Percentiles rank a stretch among this genome's conserved stretches.
These are phyloP conservation scores for Notodonta dromedarius DNA, from an alignment of 2,888 invertebrate genomes.

Conservation along the genomic window DNA sequence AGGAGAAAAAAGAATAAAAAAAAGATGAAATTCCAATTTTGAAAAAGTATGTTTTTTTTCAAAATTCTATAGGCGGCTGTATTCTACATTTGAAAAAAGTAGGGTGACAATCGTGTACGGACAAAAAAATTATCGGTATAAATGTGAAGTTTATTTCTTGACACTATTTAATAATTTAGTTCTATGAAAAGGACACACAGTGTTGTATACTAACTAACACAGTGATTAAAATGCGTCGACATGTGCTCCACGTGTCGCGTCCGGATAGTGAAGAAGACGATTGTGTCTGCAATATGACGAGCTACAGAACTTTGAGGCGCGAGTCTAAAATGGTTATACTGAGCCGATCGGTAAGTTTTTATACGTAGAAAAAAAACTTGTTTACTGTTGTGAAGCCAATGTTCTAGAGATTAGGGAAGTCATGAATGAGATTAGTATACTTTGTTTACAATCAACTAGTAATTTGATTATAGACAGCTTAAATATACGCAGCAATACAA, in stretches of 20 bases:
- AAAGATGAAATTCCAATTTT: neutral
- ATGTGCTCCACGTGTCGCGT: constrained; percentile 52
- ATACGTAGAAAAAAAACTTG: neutral
- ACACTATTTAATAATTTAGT: neutral
- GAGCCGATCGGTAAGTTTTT: constrained; percentile 58
- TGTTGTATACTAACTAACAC: constrained; percentile 10
- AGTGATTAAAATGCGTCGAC: constrained; percentile 59
- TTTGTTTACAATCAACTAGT: no score
- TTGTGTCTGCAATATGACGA: constrained; percentile 42
- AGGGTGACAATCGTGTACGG: no score
- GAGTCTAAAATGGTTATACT: constrained; percentile 67
- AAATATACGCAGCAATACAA: no score
- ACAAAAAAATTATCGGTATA: no score
- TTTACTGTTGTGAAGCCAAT: neutral
- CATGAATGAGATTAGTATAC: neutral
- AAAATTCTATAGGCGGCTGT: neutral
- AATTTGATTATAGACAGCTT: no score
- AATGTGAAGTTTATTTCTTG: no score
- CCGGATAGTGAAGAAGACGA: constrained; percentile 53
- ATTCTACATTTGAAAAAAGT: neutral
- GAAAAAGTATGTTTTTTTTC: no score
- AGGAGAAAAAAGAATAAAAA: neutral
- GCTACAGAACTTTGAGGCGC: constrained; percentile 59
- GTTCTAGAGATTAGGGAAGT: neutral
- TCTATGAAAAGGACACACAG: neutral